These are phyloP conservation scores for Heteromormyrus szaboi DNA, from an alignment of 2,797 vertebrate genomes.

Conservation along the genomic window DNA sequence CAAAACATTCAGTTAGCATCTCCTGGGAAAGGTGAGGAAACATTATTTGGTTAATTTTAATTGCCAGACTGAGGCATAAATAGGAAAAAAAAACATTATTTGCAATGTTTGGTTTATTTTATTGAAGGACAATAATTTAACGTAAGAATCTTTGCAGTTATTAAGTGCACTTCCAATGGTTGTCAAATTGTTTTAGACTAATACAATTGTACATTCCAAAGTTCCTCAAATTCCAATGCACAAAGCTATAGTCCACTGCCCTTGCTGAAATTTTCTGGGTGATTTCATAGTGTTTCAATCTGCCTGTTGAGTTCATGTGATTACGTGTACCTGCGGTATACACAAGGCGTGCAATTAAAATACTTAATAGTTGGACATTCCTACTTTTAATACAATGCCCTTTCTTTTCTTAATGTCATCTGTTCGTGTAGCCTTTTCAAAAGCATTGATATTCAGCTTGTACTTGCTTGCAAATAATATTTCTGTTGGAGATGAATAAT, in stretches of 20 bases:
- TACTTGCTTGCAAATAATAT: neutral
- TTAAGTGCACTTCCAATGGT: neutral
- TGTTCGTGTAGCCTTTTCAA: neutral
- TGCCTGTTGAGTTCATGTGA: neutral
- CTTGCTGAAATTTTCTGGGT: neutral
- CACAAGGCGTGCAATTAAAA: neutral
- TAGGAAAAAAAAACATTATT: neutral
- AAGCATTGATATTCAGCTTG: neutral
- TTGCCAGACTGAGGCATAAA: neutral
- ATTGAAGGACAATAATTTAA: neutral
- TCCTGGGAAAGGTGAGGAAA: neutral
- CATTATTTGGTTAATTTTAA: neutral
- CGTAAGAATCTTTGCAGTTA: neutral
- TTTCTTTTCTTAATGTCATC: neutral
- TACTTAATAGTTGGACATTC: neutral
- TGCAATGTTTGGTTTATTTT: neutral
- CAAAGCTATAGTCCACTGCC: neutral
- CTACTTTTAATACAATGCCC: neutral
- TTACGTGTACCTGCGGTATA: neutral
- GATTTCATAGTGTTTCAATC: neutral
- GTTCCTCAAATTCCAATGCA: neutral
- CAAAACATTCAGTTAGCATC: neutral
- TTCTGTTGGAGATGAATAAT: neutral
- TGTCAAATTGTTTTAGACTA: neutral
- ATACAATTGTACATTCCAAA: neutral